Percentiles rank a stretch among this genome's conserved stretches.
phyloP scores from a whole-genome alignment of 2,797 vertebrate species.

The Cygnus olor region DNA sequence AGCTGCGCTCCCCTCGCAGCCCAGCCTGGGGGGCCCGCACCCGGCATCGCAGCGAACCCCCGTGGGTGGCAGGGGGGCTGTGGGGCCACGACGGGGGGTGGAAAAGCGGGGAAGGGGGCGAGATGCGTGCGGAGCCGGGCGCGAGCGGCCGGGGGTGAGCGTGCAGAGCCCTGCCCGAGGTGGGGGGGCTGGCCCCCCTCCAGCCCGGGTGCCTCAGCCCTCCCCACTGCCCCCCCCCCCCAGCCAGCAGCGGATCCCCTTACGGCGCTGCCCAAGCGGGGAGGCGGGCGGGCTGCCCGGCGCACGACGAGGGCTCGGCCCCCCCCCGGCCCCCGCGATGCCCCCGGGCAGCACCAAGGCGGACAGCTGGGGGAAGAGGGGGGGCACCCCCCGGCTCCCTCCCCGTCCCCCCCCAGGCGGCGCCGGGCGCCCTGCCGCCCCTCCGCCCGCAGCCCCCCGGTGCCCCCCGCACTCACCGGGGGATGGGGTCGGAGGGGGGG shows the following conservation, averaged over 20 bases:
- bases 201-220: neutral
- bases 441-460: neutral
- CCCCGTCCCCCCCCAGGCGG: neutral
- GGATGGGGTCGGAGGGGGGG: neutral
- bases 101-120: no score
- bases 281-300: neutral
- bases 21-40: neutral
- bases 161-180: neutral
- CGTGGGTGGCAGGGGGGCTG: no score
- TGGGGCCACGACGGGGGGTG: no score
- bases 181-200: neutral
- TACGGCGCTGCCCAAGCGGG: neutral
- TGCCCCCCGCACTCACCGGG: neutral
- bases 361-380: neutral
- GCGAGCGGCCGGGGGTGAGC: neutral
- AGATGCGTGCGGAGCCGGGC: neutral
- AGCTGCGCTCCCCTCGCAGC: constrained; percentile 20
- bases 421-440: neutral
- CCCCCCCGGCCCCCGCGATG: neutral
- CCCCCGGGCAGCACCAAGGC: neutral
- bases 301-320: neutral
- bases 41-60: neutral
- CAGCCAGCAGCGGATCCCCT: neutral
- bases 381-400: neutral
- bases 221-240: neutral